A percentile compares a stretch with the other conserved stretches of the same genome.
Evolutionary conservation across 2,888 invertebrate species (phyloP).

Genomic region (Hoplodrina ambigua): DNA sequence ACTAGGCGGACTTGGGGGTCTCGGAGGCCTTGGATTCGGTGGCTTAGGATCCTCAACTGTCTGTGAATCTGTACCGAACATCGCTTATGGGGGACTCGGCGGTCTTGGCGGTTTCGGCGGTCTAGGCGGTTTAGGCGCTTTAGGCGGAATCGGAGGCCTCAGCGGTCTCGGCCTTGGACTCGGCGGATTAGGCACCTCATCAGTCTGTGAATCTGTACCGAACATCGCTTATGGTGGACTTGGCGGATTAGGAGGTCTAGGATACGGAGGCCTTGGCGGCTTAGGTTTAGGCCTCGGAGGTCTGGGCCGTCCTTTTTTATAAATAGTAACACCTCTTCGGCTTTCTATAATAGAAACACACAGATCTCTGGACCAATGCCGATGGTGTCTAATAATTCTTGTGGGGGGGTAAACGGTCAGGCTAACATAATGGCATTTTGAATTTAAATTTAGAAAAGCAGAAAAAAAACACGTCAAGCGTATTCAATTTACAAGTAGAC

Average conservation of each 20-base stretch:
- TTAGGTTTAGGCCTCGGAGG: slow-evolving; percentile 30
- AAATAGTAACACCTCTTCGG: slow-evolving; percentile 62
- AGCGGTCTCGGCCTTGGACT: slow-evolving; percentile 26
- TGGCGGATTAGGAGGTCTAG: slow-evolving; percentile 21
- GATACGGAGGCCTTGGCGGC: slow-evolving; percentile 38
- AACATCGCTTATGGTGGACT: slow-evolving; percentile 3
- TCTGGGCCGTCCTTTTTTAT: slow-evolving; percentile 73
- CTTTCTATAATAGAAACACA: slow-evolving; percentile 32
- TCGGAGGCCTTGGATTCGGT: background rate
- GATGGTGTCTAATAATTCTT: background rate
- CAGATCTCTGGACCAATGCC: slow-evolving; percentile 27
- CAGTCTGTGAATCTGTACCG: too few species aligned
- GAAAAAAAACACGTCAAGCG: slow-evolving; percentile 43
- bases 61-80: slow-evolving; percentile 46
- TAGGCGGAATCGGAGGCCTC: background rate
- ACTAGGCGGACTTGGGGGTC: slow-evolving; percentile 1
- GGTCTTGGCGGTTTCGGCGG: slow-evolving; percentile 5
- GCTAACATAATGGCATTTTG: slow-evolving; percentile 10
- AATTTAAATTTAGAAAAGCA: slow-evolving; percentile 32
- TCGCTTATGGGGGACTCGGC: slow-evolving; percentile 3
- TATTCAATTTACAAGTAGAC: background rate
- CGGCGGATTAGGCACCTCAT: too few species aligned
- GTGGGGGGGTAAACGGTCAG: slow-evolving; percentile 4
- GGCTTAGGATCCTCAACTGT: slow-evolving; percentile 18
- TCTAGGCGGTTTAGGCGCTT: slow-evolving; percentile 24